Percentiles rank a stretch among this genome's conserved stretches.
These are phyloP conservation scores for Pithys albifrons DNA, from an alignment of 2,113 vertebrate genomes.

Conservation along the genomic window DNA sequence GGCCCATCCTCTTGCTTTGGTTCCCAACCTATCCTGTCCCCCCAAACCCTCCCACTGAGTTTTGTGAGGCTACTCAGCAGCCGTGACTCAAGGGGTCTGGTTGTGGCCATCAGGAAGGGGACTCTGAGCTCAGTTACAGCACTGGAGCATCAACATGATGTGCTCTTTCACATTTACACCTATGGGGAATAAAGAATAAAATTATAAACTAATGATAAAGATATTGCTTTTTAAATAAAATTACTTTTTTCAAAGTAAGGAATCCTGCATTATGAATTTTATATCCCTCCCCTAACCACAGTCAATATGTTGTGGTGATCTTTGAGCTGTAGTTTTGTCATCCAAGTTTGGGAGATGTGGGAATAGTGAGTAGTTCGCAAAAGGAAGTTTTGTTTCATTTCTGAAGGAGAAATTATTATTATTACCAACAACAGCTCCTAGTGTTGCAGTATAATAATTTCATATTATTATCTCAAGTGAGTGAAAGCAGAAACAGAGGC, in stretches of 20 bases:
- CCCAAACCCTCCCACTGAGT: background rate
- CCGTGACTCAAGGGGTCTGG: background rate
- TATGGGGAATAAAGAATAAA: background rate
- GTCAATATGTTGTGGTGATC: background rate
- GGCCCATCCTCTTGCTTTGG: background rate
- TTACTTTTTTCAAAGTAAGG: background rate
- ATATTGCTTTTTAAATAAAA: background rate
- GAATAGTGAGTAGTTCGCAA: background rate
- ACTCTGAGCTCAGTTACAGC: background rate
- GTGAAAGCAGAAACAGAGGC: background rate
- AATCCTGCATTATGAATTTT: background rate
- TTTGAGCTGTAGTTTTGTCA: background rate
- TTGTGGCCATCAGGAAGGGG: background rate
- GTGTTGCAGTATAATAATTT: background rate
- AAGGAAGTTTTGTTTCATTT: background rate
- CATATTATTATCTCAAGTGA: background rate
- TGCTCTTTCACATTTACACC: background rate
- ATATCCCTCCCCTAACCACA: background rate
- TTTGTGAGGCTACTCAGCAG: background rate
- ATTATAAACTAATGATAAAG: background rate
- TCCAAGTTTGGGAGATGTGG: background rate
- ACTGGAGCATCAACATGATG: rapidly evolving
- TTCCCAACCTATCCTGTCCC: background rate
- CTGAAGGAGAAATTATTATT: background rate
- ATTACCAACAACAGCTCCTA: background rate